These are phyloP conservation scores for Diorhabda elongata DNA, from an alignment of 1,140 invertebrate genomes.

Conservation along the genomic window DNA sequence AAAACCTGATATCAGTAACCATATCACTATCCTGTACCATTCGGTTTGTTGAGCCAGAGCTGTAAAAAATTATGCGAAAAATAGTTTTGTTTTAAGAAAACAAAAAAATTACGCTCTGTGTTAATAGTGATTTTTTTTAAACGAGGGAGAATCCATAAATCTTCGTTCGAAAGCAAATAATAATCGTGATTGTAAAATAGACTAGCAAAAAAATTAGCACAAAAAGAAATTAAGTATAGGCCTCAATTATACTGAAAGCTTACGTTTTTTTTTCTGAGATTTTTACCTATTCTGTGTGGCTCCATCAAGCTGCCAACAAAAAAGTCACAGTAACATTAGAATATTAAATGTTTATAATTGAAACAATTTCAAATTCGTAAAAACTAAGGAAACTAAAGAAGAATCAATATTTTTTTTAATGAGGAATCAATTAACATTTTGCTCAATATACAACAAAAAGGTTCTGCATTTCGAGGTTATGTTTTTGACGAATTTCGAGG, in stretches of 20 bases:
- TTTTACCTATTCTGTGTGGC: conserved; percentile 43
- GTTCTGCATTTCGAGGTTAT: too few relatives aligned
- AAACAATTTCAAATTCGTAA: too few relatives aligned
- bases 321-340: conserved; percentile 41
- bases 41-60: conserved; percentile 64
- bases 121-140: too few relatives aligned
- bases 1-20: conserved; percentile 67
- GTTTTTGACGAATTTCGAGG: too few relatives aligned
- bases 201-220: conserved; percentile 11
- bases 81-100: conserved; percentile 10
- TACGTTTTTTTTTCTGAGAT: conserved; percentile 42
- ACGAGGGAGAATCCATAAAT: too few relatives aligned
- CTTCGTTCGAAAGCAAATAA: conserved; percentile 18
- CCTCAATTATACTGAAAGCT: conserved; percentile 41
- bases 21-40: conserved; percentile 60
- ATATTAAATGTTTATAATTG: background rate
- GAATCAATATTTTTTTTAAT: too few relatives aligned
- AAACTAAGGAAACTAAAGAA: too few relatives aligned
- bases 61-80: conserved; percentile 47
- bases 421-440: too few relatives aligned
- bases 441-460: too few relatives aligned
- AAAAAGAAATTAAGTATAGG: conserved; percentile 34
- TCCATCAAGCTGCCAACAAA: conserved; percentile 47
- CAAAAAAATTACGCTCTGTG: conserved; percentile 17
- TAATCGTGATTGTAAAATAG: background rate